Conservation (phyloP, 2,888 invertebrate species). For the Resseliella maxima region DNA sequence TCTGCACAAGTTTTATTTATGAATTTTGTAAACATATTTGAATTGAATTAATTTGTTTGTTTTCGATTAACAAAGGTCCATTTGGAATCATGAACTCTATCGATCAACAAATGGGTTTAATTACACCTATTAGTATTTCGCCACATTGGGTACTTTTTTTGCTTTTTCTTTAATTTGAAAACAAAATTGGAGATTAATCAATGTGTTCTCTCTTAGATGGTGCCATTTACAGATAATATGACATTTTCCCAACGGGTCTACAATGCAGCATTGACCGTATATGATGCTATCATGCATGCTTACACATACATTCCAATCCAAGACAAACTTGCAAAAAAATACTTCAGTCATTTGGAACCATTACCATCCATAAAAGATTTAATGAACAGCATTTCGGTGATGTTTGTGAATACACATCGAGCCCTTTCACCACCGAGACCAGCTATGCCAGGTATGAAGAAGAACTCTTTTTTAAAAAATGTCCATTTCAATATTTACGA, state of each 20-base stretch:
- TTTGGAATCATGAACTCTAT: slow-evolving; percentile 67
- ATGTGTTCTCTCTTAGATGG: slow-evolving; percentile 59
- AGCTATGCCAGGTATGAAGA: slow-evolving; percentile 65
- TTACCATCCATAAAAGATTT: slow-evolving; percentile 67
- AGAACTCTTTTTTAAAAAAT: too few species aligned
- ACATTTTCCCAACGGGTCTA: slow-evolving; percentile 65
- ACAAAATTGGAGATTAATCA: not conserved
- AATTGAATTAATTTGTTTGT: too few species aligned
- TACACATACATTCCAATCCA: not conserved
- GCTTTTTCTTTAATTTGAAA: not conserved
- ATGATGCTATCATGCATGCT: slow-evolving; percentile 60
- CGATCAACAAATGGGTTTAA: slow-evolving; percentile 66
- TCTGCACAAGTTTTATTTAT: too few species aligned
- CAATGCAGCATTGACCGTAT: slow-evolving; percentile 65
- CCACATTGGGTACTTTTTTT: not conserved
- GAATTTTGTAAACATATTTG: too few species aligned
- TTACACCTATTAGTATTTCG: slow-evolving; percentile 62
- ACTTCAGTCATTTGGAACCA: slow-evolving; percentile 57
- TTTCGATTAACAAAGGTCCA: too few species aligned
- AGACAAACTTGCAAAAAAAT: not conserved
- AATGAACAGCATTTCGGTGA: slow-evolving; percentile 68
- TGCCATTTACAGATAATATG: slow-evolving; percentile 67
- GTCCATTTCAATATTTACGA: too few species aligned
- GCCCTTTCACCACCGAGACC: slow-evolving; percentile 68
- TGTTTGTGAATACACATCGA: slow-evolving; percentile 70